Evolutionary conservation across 1,140 invertebrate species (phyloP), one percentile per base, ranked within the genome.

Genomic region (Meloidogyne chitwoodi): DNA sequence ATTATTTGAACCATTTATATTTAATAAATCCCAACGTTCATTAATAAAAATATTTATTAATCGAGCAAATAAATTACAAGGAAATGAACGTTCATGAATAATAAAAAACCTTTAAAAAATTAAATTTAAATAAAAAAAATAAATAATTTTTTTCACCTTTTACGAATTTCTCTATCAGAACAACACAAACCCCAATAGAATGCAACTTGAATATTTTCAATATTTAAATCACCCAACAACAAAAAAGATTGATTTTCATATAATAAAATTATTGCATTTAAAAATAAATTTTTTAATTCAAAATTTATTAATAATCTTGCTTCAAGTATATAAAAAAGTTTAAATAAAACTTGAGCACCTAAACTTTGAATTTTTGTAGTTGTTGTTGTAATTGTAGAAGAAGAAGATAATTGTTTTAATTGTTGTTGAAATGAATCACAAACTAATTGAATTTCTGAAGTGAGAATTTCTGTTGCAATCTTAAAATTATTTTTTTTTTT

Each of bases 21-120:
- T 56, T 56, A 56, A n/a, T n/a, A 56, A 56, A n/a, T 78, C 79
- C 77, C 77, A 78, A 65, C 78, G 80, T 69, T 70, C 44, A 34
- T 78, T 72, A 10, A 11, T 56, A 11, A 78, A 11, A n/a, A 78
- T 78, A 44, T 80, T 12, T 5, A 78, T n/a, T 31, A 79, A 48
- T 14, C 77, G 77, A n/a, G 22, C 22, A 12, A 62, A 69, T 19
- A 66, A 56, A 70, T 70, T 75, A 16, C 61, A 34, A 26, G 78
- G 77, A 66, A 78, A 78, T 22, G 24, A 24, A 22, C 61, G 80
- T 31, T 78, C 78, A 26, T 80, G 61, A 19, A 78, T 63, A 24
- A 24, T 48, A 64, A 78, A 78, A 56, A 48, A 78, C 26, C 77
- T 69, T 3, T 14, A 63, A 41, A 22, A 62, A 26, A 22, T 22